Percentiles rank a stretch among this genome's conserved stretches.
Evolutionary conservation across 2,797 vertebrate species (phyloP).

Genomic region (Mycteria americana): DNA sequence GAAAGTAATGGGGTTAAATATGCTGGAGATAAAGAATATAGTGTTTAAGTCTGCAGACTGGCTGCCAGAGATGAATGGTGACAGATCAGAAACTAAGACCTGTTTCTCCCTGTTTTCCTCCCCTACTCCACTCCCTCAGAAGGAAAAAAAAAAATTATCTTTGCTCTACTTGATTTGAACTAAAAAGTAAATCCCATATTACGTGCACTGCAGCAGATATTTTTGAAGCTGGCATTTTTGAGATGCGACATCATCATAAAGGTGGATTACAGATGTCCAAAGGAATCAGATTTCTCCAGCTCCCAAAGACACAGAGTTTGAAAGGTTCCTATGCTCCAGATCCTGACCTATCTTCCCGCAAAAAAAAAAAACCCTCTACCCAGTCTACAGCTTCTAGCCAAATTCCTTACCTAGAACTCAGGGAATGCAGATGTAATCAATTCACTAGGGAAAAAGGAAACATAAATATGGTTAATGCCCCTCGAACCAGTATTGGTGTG

Average conservation of each 20-base stretch:
- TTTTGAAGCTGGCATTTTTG: conserved; percentile 31
- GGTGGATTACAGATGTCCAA: conserved; percentile 13
- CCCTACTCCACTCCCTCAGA: neutral
- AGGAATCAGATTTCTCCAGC: neutral
- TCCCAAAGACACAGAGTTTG: neutral
- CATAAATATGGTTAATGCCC: neutral
- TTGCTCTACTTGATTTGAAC: neutral
- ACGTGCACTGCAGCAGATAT: neutral
- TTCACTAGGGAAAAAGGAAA: neutral
- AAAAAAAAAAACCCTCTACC: neutral
- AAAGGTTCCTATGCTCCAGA: neutral
- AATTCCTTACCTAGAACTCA: neutral
- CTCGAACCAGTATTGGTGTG: neutral
- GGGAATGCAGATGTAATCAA: neutral
- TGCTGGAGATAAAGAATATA: neutral
- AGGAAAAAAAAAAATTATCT: neutral
- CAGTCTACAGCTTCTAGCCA: neutral
- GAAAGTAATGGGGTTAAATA: neutral
- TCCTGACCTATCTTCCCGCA: neutral
- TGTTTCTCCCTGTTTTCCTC: neutral
- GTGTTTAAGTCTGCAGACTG: neutral
- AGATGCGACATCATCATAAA: conserved; percentile 17
- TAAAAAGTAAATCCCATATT: neutral
- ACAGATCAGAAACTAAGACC: neutral
- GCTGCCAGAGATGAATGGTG: neutral